A percentile compares a stretch with the other conserved stretches of the same genome.
phyloP scores from a whole-genome alignment of 2,888 invertebrate genomes.

The Agrochola lota region DNA sequence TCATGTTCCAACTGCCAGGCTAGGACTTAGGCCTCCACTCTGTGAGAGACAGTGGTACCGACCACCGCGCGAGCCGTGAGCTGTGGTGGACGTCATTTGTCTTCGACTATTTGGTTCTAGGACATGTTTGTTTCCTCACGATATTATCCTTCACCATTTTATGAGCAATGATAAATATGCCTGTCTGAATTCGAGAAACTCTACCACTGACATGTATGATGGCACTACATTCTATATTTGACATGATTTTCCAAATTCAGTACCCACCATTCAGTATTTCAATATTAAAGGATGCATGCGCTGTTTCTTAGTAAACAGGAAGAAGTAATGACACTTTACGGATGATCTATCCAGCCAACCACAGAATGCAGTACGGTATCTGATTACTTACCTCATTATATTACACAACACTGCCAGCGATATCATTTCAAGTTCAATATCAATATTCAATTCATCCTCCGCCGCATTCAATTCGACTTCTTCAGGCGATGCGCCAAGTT shows the following conservation, averaged over 20 bases:
- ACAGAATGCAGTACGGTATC: slow-evolving; percentile 8
- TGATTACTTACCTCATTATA: slow-evolving; percentile 6
- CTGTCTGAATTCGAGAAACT: too few species aligned
- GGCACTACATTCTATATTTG: too few species aligned
- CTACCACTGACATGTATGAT: too few species aligned
- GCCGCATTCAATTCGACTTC: slow-evolving; percentile 15
- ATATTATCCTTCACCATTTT: not conserved
- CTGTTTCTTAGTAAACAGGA: too few species aligned
- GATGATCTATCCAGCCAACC: slow-evolving; percentile 16
- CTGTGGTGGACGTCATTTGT: not conserved
- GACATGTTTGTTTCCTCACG: not conserved
- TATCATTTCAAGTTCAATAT: slow-evolving; percentile 44
- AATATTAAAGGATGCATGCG: too few species aligned
- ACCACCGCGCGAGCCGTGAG: not conserved
- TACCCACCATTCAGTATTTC: too few species aligned
- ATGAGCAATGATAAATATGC: too few species aligned
- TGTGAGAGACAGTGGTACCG: not conserved
- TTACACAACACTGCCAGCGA: slow-evolving; percentile 8
- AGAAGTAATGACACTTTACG: not conserved
- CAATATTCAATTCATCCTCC: slow-evolving; percentile 43
- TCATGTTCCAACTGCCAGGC: not conserved
- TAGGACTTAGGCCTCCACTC: not conserved
- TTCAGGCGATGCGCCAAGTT: slow-evolving; percentile 31
- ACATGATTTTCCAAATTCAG: too few species aligned
- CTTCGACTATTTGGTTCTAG: not conserved